Evolutionary conservation across 2,797 vertebrate species (phyloP).

Genomic region (Rhynchotus rufescens): DNA sequence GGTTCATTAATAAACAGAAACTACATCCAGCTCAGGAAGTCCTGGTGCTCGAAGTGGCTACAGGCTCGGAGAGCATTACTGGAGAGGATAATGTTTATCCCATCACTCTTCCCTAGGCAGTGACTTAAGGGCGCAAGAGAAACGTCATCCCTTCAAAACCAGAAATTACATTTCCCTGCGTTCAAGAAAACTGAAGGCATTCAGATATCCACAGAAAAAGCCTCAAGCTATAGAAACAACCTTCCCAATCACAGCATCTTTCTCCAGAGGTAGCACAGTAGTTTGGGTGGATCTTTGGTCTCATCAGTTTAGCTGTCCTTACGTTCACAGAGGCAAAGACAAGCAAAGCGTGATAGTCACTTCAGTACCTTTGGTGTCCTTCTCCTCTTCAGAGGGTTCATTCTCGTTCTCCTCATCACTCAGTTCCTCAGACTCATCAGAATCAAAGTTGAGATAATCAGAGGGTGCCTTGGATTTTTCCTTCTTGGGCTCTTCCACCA

Average conservation of each 20-base stretch:
- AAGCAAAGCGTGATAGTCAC: neutral
- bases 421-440: constrained; percentile 82
- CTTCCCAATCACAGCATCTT: neutral
- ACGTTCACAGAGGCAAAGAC: fast-evolving
- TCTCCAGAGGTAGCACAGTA: neutral
- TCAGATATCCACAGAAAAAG: fast-evolving
- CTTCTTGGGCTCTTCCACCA: constrained; percentile 52
- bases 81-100: neutral
- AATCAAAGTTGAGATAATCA: constrained; percentile 98
- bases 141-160: fast-evolving
- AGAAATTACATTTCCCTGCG: neutral
- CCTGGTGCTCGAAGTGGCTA: neutral
- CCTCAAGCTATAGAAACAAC: neutral
- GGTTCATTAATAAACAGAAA: neutral
- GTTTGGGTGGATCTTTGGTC: fast-evolving
- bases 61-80: neutral
- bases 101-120: neutral
- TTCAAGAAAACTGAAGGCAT: fast-evolving
- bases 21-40: neutral
- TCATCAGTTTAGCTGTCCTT: neutral
- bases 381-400: neutral
- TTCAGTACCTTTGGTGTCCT: neutral
- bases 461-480: constrained; percentile 69
- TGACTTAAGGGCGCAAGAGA: neutral
- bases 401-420: constrained; percentile 70